Conservation (phyloP, 2,888 invertebrate genomes). For the Drosophila mulleri region DNA sequence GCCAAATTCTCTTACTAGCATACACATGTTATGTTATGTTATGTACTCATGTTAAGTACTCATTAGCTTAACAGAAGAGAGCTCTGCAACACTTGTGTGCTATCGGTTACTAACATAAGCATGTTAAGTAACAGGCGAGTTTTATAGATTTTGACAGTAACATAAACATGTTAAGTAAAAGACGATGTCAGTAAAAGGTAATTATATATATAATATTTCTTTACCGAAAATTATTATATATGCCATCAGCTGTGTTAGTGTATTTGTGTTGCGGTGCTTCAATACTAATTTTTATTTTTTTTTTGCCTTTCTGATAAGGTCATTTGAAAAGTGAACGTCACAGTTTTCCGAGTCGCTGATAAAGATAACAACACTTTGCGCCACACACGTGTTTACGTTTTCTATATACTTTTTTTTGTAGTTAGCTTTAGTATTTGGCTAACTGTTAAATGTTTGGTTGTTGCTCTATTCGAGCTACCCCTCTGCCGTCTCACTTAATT, state of each 20-base stretch:
- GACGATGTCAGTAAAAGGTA: too few species aligned
- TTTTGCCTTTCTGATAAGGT: conserved; percentile 44
- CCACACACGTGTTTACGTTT: conserved; percentile 21
- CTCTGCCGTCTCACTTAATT: conserved; percentile 70
- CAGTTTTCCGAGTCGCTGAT: conserved; percentile 34
- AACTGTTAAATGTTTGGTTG: conserved; percentile 34
- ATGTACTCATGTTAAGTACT: too few species aligned
- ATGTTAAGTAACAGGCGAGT: background rate
- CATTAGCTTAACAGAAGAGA: background rate
- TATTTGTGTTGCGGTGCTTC: background rate
- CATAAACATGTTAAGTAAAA: too few species aligned
- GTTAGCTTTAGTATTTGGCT: conserved; percentile 36
- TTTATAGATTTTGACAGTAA: background rate
- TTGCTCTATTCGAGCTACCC: conserved; percentile 17
- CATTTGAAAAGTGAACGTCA: conserved; percentile 60
- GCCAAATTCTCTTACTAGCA: background rate
- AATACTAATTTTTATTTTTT: background rate
- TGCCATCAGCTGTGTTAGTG: background rate
- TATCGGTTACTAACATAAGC: background rate
- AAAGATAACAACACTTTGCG: conserved; percentile 24
- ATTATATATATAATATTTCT: too few species aligned
- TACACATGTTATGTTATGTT: too few species aligned
- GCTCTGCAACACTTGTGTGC: background rate
- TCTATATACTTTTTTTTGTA: conserved; percentile 20
- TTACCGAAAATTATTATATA: too few species aligned